Base-by-base conservation (phyloP, 2,113 vertebrate genomes). In the Phaethornis superciliosus region DNA sequence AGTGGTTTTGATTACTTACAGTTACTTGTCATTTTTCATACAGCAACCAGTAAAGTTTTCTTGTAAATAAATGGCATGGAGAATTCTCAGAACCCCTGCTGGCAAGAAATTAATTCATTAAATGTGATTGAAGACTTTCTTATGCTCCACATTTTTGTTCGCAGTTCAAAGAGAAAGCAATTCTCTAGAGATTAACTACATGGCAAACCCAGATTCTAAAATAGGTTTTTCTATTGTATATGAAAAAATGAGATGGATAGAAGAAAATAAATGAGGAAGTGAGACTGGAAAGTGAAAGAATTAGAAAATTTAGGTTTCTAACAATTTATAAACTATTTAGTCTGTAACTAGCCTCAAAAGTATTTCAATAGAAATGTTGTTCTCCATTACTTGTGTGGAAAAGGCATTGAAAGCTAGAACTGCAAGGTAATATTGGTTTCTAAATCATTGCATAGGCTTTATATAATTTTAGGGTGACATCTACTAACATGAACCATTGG, bases 1-100 rank as follows among this genome's bases (percentile, higher is more conserved):
- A 63, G 72, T 81, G 72, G 7, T 87, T 81, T 74, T 90, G 86
- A 96, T 78, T 67, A 68, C 63, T 94, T 92, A 75, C 81, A 92
- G 71, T 88, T 91, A 70, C 59, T 81, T 92, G 63, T 81, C 62
- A 82, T 63, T 82, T 85, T 84, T 93, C 76, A 59, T 64, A 82
- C 11, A n/a, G 42, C 15, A 91, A 93, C 17, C 40, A 63, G 10
- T 28, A 89, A 95, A 91, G 40, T 58, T 79, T 80, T 85, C 33
- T 82, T 63, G 9, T n/a, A 82, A 56, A 80, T 81, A 92, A 80
- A 60, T 40, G 67, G 30, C 55, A 54, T 18, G 63, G 27, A 59
- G 94, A 87, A 81, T 37, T 37, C 82, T 84, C 82, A 82, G 62
- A 88, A 87, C 21, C 12, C 12, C 75, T 44, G 9, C 69, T 79